Evolutionary conservation across 2,888 invertebrate species (phyloP).

Genomic region (Hemaris fuciformis): DNA sequence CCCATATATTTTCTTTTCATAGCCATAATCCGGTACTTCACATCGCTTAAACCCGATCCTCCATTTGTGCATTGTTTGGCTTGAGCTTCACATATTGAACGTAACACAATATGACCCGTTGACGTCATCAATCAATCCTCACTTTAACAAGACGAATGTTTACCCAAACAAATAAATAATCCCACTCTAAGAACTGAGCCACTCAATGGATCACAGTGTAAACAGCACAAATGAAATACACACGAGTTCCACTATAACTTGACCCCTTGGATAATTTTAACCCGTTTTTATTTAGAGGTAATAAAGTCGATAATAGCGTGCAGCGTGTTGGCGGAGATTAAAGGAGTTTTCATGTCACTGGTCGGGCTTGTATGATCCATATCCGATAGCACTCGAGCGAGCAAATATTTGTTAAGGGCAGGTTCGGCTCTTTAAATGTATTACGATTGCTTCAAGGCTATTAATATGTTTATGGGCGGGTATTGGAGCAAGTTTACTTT

Average conservation of each 20-base stretch:
- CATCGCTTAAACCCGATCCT: background rate
- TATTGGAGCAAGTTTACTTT: background rate
- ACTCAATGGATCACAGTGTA: slow-evolving; percentile 55
- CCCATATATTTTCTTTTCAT: background rate
- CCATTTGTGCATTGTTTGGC: background rate
- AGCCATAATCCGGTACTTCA: background rate
- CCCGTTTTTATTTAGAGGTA: background rate
- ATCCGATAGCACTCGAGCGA: slow-evolving; percentile 61
- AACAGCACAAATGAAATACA: slow-evolving; percentile 42
- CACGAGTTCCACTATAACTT: slow-evolving; percentile 13
- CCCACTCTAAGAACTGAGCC: slow-evolving; percentile 44
- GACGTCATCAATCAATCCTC: slow-evolving; percentile 15
- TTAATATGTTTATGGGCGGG: slow-evolving; percentile 3
- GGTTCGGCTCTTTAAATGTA: slow-evolving; percentile 19
- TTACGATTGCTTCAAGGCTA: slow-evolving; percentile 3
- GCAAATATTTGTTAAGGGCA: slow-evolving; percentile 56
- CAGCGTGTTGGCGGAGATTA: slow-evolving; percentile 15
- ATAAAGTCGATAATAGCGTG: slow-evolving; percentile 26
- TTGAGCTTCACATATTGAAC: slow-evolving; percentile 21
- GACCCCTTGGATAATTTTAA: slow-evolving; percentile 1
- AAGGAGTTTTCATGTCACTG: slow-evolving; percentile 52
- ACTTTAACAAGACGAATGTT: slow-evolving; percentile 37
- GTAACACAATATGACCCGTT: slow-evolving; percentile 22
- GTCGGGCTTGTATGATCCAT: slow-evolving; percentile 66
- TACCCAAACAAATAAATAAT: slow-evolving; percentile 57